These are phyloP conservation scores for Labeo rohita DNA, from an alignment of 2,113 vertebrate genomes.

Conservation along the genomic window DNA sequence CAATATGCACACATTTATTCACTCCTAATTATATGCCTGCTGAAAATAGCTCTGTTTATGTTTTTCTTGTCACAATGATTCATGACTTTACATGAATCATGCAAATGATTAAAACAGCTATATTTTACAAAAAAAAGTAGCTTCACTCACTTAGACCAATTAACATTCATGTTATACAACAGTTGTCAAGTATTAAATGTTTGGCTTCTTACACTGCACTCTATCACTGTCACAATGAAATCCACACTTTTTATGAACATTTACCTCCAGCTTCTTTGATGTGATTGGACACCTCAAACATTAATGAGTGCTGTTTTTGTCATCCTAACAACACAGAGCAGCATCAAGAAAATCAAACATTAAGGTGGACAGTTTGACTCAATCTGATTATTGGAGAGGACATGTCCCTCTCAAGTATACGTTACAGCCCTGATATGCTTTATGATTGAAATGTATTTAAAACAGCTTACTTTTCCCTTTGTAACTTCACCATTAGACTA, in stretches of 20 bases:
- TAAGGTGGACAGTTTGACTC: not conserved
- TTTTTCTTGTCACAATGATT: not conserved
- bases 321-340: not conserved
- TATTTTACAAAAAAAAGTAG: not conserved
- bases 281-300: not conserved
- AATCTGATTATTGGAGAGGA: not conserved
- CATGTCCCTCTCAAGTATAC: not conserved
- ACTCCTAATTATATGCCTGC: not conserved
- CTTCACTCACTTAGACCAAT: not conserved
- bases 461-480: not conserved
- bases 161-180: not conserved
- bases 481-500: not conserved
- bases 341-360: not conserved
- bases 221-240: not conserved
- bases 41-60: not conserved
- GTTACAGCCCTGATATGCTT: not conserved
- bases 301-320: not conserved
- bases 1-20: not conserved
- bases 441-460: not conserved
- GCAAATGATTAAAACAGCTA: not conserved
- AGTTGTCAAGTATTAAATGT: not conserved
- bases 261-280: not conserved
- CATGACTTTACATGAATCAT: not conserved
- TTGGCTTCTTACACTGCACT: not conserved
- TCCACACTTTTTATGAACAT: not conserved